phyloP scores from a whole-genome alignment of 2,797 vertebrate genomes.

The Paratrypauchen microcephalus region DNA sequence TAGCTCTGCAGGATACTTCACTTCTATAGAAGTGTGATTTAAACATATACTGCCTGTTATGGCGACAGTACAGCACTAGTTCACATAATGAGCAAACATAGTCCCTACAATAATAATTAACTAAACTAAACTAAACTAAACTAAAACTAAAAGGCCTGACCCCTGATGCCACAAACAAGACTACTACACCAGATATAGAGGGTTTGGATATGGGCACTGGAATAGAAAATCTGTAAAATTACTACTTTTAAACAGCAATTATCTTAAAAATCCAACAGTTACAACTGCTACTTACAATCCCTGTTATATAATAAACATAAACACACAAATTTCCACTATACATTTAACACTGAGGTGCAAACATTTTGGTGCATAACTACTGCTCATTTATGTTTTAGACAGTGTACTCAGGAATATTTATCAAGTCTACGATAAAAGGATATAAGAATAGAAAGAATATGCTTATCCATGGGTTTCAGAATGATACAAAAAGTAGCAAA shows the following conservation, averaged over 20 bases:
- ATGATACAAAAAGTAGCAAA: neutral
- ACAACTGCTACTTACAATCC: neutral
- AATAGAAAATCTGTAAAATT: neutral
- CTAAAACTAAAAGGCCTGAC: too few species aligned
- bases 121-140: too few species aligned
- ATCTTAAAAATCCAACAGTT: neutral
- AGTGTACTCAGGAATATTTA: too few species aligned
- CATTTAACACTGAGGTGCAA: neutral
- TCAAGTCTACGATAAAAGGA: too few species aligned
- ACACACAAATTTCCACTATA: neutral
- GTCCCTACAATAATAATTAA: neutral
- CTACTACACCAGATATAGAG: neutral
- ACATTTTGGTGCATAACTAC: neutral
- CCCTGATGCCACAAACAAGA: neutral
- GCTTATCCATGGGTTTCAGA: too few species aligned
- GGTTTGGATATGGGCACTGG: neutral
- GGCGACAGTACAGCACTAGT: neutral
- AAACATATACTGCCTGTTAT: neutral
- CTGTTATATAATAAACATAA: neutral
- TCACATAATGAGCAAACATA: neutral
- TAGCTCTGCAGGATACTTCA: slow-evolving; percentile 4
- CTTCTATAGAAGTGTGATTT: neutral
- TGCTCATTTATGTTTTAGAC: too few species aligned
- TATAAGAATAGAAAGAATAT: too few species aligned
- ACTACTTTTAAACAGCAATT: neutral